Conservation (phyloP, 53 echinoderm and acorn worm species). For the Glandiceps talaboti region DNA sequence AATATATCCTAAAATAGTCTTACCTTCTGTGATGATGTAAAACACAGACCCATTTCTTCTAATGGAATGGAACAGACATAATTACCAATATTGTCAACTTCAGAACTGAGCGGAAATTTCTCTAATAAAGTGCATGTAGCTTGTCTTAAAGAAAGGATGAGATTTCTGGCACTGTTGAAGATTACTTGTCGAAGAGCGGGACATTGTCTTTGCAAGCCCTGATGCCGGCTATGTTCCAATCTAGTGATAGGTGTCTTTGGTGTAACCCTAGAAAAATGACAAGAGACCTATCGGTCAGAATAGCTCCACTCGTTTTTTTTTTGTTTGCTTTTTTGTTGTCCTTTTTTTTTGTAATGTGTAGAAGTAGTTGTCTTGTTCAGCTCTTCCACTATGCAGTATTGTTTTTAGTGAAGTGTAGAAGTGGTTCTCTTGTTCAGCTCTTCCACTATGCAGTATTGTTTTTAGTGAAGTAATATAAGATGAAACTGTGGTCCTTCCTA, state of each 20-base stretch:
- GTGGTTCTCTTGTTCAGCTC: no score
- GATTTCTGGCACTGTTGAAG: slow-evolving; percentile 27
- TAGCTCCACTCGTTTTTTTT: no score
- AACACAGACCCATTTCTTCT: not conserved
- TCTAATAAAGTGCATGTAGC: slow-evolving; percentile 16
- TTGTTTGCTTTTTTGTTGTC: no score
- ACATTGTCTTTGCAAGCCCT: slow-evolving; percentile 21
- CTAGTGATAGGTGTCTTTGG: slow-evolving; percentile 36
- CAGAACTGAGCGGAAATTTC: slow-evolving; percentile 17
- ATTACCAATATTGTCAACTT: slow-evolving; percentile 20
- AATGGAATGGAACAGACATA: not conserved
- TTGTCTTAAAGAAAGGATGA: slow-evolving; percentile 22
- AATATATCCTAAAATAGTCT: not conserved
- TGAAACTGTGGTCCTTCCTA: no score
- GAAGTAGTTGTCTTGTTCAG: no score
- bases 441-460: no score
- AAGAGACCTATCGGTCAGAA: no score
- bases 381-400: no score
- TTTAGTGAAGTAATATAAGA: no score
- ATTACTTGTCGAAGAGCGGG: slow-evolving; percentile 21
- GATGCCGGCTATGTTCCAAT: slow-evolving; percentile 16
- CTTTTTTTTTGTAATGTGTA: no score
- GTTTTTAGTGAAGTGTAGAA: no score
- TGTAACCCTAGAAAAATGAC: slow-evolving; percentile 18
- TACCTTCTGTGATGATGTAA: not conserved